Base-by-base conservation (phyloP, 2,113 vertebrate species). In the Accipiter cooperii region DNA sequence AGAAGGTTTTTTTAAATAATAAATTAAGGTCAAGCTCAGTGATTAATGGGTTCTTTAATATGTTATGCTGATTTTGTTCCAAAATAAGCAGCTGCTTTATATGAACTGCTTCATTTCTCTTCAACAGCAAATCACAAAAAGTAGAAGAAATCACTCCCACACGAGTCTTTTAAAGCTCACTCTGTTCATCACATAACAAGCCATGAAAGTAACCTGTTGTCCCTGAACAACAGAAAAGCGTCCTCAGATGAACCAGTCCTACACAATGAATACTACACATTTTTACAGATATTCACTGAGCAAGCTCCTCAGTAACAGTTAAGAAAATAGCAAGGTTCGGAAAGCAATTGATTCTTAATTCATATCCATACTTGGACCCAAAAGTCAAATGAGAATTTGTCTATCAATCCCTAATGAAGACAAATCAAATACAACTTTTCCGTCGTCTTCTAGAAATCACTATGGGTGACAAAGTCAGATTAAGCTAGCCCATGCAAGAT, bases 71-170 rank as follows among this genome's bases (percentile, higher is more conserved):
- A 89, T 71, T 94, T 79, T 60, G 64, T 57, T 96, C 94, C 93
- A 96, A 94, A 96, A 91, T 10, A 93, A 94, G 73, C 91, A 97
- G 92, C 97, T 97, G 94, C 93, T 94, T 96, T 89, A 52, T 61
- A 44, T 64, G 85, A 96, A 84, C 92, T 71, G 83, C 79, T 87
- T 84, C 83, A 84, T 92, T 96, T 92, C 54, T 91, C 87, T 61
- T 52, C 94, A 82, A 91, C 81, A 94, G 84, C 92, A 95, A 47
- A 81, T 81, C 80, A 84, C 91, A 90, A 78, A 51, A 84, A 82
- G 66, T 44, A 44, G 81, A 64, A 95, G 88, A 84, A 95, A 94
- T 93, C 79, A 60, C 76, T 95, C 93, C 85, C 92, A 94, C 83
- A 64, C 2, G 20, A 81, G 69, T 9, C 70, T 75, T 69, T 81